Evolutionary conservation across 2,888 invertebrate genomes (phyloP).

Genomic region (Tipula unca): DNA sequence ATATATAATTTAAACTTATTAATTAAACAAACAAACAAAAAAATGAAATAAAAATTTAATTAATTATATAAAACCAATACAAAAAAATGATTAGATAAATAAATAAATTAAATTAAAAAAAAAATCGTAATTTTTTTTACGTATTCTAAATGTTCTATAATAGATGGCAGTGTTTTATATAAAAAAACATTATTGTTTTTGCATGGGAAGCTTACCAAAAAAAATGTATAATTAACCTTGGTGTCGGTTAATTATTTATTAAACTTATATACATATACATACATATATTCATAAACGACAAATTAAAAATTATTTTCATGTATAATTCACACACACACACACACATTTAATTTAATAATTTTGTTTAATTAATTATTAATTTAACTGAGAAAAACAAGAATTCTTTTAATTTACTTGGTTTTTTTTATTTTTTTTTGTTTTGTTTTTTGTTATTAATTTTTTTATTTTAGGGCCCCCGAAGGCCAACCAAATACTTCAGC

Average conservation of each 20-base stretch:
- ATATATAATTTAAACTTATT: background rate
- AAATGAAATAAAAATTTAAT: background rate
- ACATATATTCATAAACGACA: background rate
- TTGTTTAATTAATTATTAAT: background rate
- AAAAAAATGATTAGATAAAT: background rate
- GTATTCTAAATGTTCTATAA: background rate
- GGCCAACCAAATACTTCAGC: constrained; percentile 33
- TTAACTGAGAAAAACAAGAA: constrained; percentile 14
- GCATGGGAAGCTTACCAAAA: background rate
- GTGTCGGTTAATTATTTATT: background rate
- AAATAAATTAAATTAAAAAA: background rate
- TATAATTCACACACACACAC: background rate
- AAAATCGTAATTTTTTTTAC: background rate
- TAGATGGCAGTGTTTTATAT: background rate
- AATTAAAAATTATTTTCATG: background rate
- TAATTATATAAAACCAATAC: background rate
- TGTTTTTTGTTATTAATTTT: constrained; percentile 27
- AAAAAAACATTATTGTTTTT: background rate
- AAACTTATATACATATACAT: background rate
- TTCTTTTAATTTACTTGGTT: constrained; percentile 30
- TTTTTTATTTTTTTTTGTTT: constrained; percentile 29
- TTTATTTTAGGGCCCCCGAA: constrained; percentile 33
- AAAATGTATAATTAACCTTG: background rate
- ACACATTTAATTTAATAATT: background rate
- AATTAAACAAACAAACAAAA: background rate